Base-by-base conservation (phyloP, 2,888 invertebrate genomes). In the Macrostomum cliftonense region DNA sequence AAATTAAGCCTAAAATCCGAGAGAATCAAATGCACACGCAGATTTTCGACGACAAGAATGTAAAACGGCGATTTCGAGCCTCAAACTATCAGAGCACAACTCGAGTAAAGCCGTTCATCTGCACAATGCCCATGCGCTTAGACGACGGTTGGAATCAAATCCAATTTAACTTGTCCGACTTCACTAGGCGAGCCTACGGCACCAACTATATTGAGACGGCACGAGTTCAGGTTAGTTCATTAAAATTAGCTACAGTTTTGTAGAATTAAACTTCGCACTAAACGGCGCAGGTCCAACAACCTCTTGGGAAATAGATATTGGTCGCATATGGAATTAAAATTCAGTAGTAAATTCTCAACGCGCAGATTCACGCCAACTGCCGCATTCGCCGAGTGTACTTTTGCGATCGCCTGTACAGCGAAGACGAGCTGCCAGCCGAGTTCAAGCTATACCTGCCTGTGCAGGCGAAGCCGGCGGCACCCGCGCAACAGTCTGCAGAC, bases 11-110 rank as follows among this genome's bases (percentile, higher is more conserved):
- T n/a, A n/a, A n/a, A n/a, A n/a, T n/a, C n/a, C n/a, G n/a, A n/a
- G n/a, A n/a, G n/a, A n/a, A n/a, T n/a, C n/a, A n/a, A n/a, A n/a
- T n/a, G n/a, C n/a, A n/a, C n/a, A n/a, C n/a, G n/a, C 63, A 91
- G 87, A 82, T 91, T 50, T 74, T 91, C 59, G 91, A 93, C 71
- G 89, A 93, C 70, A 88, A 88, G 71, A 85, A 87, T 72, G 83
- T 89, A 39, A 76, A 85, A 54, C 73, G 91, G 62, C 76, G 95
- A 61, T 97, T 91, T 71, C 76, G 88, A 58, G 85, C 89, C 16
- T 88, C 88, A 63, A 93, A 93, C 72, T 93, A 87, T 71, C 88
- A 91, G 66, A 87, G 86, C 39, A 84, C 84, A 13, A 91, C 89
- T 1, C 74, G 87, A 61, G 85, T 91, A 12, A 86, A 87, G 67